Conservation (phyloP, 1,140 invertebrate genomes). For the Apis laboriosa region DNA sequence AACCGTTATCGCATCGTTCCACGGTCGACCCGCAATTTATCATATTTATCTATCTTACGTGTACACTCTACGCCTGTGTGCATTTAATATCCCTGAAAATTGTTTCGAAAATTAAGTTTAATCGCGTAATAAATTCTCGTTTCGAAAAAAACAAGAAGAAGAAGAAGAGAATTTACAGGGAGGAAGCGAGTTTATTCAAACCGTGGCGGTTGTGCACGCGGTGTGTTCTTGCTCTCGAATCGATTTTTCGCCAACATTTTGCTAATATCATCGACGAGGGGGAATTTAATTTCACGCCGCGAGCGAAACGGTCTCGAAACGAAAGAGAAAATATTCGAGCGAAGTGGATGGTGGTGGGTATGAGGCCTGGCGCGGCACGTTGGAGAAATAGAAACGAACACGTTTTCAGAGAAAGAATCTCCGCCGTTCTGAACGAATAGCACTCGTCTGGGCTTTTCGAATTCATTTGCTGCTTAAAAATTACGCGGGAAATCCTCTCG, state of each 20-base stretch:
- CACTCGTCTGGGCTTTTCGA: slow-evolving; percentile 29
- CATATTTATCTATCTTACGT: slow-evolving; percentile 21
- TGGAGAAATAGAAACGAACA: slow-evolving; percentile 3
- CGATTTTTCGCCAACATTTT: slow-evolving; percentile 32
- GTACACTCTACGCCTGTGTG: neutral
- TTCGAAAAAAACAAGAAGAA: neutral
- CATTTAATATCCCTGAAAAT: slow-evolving; percentile 15
- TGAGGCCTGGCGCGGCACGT: neutral
- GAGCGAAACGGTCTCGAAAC: slow-evolving; percentile 11
- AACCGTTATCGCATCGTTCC: neutral
- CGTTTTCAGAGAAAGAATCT: slow-evolving; percentile 32
- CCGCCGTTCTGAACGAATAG: neutral
- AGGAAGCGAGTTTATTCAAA: slow-evolving; percentile 11
- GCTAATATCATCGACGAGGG: slow-evolving; percentile 35
- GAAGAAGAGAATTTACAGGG: neutral
- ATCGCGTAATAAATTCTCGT: slow-evolving; percentile 18
- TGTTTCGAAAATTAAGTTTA: neutral
- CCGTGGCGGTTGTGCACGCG: neutral
- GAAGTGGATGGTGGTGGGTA: no score
- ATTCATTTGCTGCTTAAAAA: slow-evolving; percentile 63
- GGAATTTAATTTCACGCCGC: slow-evolving; percentile 42
- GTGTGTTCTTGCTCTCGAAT: neutral
- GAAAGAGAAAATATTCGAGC: slow-evolving; percentile 22
- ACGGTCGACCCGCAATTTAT: slow-evolving; percentile 5
- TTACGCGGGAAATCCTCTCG: slow-evolving; percentile 53